Evolutionary conservation across 2,797 vertebrate species (phyloP).

Genomic region (Percopsis omiscomaycus): DNA sequence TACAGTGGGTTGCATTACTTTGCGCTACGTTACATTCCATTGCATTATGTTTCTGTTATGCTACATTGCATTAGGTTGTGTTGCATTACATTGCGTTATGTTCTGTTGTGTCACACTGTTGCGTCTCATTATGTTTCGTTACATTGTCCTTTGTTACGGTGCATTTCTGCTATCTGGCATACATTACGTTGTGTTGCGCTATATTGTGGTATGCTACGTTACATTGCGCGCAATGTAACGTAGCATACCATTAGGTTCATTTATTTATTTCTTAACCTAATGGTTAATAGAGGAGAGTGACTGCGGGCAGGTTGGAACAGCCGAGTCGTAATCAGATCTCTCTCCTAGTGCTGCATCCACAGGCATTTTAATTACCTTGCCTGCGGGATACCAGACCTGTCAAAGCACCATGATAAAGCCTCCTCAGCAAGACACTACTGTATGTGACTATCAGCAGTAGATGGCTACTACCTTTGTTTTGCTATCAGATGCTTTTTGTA

Average conservation of each 20-base stretch:
- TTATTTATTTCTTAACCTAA: not conserved
- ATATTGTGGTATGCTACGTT: not conserved
- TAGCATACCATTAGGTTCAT: not conserved
- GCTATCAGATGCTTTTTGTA: conserved; percentile 41
- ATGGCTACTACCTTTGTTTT: conserved; percentile 44
- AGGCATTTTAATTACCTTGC: conserved; percentile 67
- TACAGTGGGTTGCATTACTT: too few species aligned
- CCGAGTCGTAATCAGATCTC: conserved; percentile 51
- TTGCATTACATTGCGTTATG: not conserved
- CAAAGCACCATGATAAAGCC: conserved; percentile 45
- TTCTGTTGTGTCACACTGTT: not conserved
- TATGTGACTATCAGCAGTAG: conserved; percentile 41
- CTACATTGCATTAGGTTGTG: not conserved
- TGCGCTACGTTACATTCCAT: not conserved
- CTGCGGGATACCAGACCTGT: conserved; percentile 57
- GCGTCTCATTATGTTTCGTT: too few species aligned
- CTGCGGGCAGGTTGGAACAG: conserved; percentile 19
- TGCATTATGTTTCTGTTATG: not conserved
- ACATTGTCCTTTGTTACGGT: not conserved
- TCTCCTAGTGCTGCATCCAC: conserved; percentile 45
- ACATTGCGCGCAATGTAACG: too few species aligned
- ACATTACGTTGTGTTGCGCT: not conserved
- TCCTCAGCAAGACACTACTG: conserved; percentile 29
- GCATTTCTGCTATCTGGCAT: not conserved
- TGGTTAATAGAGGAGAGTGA: not conserved